Evolutionary conservation across 2,888 invertebrate genomes (phyloP).

Genomic region (Sminthurides aquaticus): DNA sequence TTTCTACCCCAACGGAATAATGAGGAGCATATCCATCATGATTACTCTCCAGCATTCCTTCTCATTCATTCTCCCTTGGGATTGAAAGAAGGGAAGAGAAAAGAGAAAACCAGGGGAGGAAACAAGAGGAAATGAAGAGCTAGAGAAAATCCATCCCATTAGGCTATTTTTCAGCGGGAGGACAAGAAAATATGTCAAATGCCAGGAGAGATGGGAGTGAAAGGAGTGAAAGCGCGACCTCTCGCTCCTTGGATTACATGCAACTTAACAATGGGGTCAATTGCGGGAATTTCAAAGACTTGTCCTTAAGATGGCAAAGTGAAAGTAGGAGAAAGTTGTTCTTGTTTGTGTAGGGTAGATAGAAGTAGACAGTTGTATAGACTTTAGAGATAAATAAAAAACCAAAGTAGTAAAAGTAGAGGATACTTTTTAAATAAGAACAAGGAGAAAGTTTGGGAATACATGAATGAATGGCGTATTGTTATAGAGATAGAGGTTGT

Average conservation of each 20-base stretch:
- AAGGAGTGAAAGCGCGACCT: not conserved
- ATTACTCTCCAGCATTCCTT: conserved; percentile 31
- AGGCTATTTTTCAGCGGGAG: not conserved
- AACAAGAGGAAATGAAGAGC: not conserved
- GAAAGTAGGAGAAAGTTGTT: too few species aligned
- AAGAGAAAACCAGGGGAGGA: conserved; percentile 1
- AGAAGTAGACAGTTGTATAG: too few species aligned
- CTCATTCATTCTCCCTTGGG: conserved; percentile 6
- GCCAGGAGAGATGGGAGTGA: not conserved
- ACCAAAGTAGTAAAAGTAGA: too few species aligned
- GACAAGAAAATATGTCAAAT: not conserved
- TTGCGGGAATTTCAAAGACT: too few species aligned
- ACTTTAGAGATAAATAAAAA: too few species aligned
- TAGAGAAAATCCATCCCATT: not conserved
- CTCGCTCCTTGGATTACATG: not conserved
- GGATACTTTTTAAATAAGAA: too few species aligned
- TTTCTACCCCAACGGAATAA: conserved; percentile 40
- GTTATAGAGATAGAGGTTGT: too few species aligned
- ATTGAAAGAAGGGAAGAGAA: not conserved
- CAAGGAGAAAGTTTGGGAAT: too few species aligned
- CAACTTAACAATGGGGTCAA: not conserved
- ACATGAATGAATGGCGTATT: too few species aligned
- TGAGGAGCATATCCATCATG: conserved; percentile 43
- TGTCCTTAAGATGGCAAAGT: too few species aligned
- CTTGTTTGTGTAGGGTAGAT: too few species aligned